Percentiles rank a stretch among this genome's conserved stretches.
These are phyloP conservation scores for Stenoptilia bipunctidactyla DNA, from an alignment of 2,888 invertebrate genomes.

Conservation along the genomic window DNA sequence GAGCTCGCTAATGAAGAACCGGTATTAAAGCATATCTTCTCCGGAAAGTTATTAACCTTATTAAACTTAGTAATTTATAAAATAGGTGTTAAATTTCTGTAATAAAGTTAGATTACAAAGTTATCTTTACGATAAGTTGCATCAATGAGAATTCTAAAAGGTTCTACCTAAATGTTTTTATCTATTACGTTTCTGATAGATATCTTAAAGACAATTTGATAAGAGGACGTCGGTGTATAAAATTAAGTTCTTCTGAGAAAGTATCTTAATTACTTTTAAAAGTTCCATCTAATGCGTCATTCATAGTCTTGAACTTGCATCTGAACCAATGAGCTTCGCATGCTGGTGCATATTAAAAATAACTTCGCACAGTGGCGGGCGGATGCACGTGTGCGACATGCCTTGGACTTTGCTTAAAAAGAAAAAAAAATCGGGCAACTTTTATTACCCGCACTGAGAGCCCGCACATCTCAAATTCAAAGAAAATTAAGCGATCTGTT, in stretches of 20 bases:
- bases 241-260: too few species aligned
- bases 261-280: conserved; percentile 11
- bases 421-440: not conserved
- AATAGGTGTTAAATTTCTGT: not conserved
- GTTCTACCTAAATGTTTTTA: too few species aligned
- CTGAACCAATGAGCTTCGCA: conserved; percentile 11
- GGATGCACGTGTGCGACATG: conserved; percentile 65
- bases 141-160: not conserved
- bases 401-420: conserved; percentile 31
- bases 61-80: not conserved
- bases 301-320: not conserved
- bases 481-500: not conserved
- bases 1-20: not conserved
- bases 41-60: not conserved
- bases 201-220: too few species aligned
- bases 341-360: conserved; percentile 35
- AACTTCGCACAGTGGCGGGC: conserved; percentile 53
- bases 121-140: not conserved
- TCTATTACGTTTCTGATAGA: too few species aligned
- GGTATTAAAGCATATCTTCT: too few species aligned
- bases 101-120: not conserved
- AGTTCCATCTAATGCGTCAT: conserved; percentile 9
- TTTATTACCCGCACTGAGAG: conserved; percentile 34
- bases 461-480: conserved; percentile 21
- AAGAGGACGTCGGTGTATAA: too few species aligned